Base-by-base conservation (phyloP, 1,140 invertebrate species). In the Drosophila prosaltans region DNA sequence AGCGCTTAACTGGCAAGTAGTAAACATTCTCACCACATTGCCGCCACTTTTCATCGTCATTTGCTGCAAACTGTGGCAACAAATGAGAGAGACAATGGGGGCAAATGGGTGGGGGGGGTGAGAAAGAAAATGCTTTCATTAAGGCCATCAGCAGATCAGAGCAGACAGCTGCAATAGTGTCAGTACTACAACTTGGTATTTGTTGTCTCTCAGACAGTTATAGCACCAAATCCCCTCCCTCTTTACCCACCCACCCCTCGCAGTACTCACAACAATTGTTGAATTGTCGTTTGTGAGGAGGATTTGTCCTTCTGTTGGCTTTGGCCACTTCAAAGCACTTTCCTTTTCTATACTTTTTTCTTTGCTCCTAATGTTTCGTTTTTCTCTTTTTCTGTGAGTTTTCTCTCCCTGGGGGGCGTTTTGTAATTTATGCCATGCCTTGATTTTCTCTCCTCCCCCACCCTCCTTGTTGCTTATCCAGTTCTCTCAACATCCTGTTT, bases 71-170 rank as follows among this genome's bases (percentile, higher is more conserved):
- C 21, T 51, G 45, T 51, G 24, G 45, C 45, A 16, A 48, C 6
- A 16, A 48, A 16, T 6, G 16, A 48, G 16, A 48, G 45, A 16
- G 45, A 24, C 16, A 48, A 8, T 4, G 32, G 6, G 32, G 6
- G 16, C 5, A 9, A 8, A 16, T 24, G 45, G 3, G 21, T 24
- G 21, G 6, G 16, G 2, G 3, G 9, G 10, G 9, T 26, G 45
- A 10, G 21, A 51, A 9, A 24, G 21, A 26, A 51, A 51, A 51
- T 51, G 45, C 45, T 51, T 51, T 51, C 45, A 51, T 51, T 51
- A 51, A 51, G 45, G 45, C 45, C 45, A 51, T 51, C 45, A 51
- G 45, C 45, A 51, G 45, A 51, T 51, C 45, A 51, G 45, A 24
- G 24, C 45, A 51, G 21, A 51, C 21, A 51, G 45, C 45, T 26